Percentiles rank a stretch among this genome's conserved stretches.
Conservation (phyloP, 2,113 vertebrate species). For the Trogon surrucura region DNA sequence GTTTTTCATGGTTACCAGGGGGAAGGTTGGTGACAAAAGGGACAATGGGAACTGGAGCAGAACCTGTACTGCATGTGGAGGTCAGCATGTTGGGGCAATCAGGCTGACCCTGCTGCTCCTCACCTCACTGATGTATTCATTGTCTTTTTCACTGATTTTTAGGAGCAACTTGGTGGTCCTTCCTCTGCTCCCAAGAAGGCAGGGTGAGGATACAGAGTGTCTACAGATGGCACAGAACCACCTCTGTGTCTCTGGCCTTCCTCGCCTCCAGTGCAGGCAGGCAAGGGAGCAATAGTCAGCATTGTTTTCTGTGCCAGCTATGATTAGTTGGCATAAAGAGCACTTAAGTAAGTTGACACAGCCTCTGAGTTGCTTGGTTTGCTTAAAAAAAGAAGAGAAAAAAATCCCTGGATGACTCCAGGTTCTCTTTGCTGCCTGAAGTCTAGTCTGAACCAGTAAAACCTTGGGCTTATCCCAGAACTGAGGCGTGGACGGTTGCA, state of each 20-base stretch:
- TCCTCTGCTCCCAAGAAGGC: neutral
- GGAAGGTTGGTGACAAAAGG: neutral
- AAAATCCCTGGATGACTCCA: neutral
- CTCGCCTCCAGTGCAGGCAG: neutral
- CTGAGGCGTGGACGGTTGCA: neutral
- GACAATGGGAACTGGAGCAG: neutral
- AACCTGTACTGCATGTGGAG: rapidly evolving
- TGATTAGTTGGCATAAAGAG: slow-evolving; percentile 10
- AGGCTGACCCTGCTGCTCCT: neutral
- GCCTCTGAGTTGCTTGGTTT: neutral
- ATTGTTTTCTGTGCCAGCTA: neutral
- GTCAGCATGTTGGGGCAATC: neutral
- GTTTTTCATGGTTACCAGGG: neutral
- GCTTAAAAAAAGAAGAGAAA: neutral
- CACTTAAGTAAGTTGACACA: neutral
- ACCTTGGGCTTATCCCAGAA: neutral
- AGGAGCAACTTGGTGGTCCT: neutral
- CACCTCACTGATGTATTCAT: neutral
- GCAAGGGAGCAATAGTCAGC: neutral
- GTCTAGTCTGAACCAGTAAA: neutral
- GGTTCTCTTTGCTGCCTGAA: neutral
- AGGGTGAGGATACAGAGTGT: neutral
- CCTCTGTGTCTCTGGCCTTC: neutral
- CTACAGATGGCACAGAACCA: neutral
- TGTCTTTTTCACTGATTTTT: neutral